Evolutionary conservation across 37 sponge, comb jelly and placozoan species (phyloP).

Genomic region (Tethya wilhelma): DNA sequence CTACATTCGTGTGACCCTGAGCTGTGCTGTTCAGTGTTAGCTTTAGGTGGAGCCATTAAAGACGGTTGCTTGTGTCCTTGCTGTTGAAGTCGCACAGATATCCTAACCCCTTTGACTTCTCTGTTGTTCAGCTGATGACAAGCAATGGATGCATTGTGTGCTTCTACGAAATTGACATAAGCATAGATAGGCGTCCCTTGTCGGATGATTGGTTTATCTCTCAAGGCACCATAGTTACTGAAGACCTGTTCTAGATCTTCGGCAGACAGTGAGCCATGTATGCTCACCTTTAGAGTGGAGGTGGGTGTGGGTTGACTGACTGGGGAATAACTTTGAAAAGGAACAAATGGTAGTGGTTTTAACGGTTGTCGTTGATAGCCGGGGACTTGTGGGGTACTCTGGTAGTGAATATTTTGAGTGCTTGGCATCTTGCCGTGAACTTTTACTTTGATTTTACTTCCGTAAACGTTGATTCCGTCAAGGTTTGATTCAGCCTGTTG

Average conservation of each 20-base stretch:
- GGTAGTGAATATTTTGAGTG: no score
- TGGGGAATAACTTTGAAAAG: background rate
- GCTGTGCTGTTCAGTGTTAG: no score
- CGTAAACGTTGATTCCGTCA: background rate
- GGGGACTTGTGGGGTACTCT: no score
- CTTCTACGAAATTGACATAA: slow-evolving; percentile 39
- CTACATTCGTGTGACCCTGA: no score
- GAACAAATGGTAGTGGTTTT: no score
- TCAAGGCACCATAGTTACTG: slow-evolving; percentile 24
- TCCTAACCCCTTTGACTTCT: no score
- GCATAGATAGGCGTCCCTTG: slow-evolving; percentile 26
- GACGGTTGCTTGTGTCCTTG: no score
- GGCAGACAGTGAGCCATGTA: background rate
- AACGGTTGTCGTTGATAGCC: no score
- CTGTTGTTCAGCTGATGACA: background rate
- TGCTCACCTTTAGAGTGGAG: slow-evolving; percentile 4
- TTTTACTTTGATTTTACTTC: background rate
- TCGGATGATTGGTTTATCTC: slow-evolving; percentile 1
- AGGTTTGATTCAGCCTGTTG: background rate
- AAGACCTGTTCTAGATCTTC: background rate
- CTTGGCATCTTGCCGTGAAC: no score
- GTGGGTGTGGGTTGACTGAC: background rate
- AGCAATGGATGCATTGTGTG: background rate
- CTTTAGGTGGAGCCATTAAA: no score
- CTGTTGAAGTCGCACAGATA: no score